Conservation (phyloP, 2,888 invertebrate species). For the Desoria tigrina region DNA sequence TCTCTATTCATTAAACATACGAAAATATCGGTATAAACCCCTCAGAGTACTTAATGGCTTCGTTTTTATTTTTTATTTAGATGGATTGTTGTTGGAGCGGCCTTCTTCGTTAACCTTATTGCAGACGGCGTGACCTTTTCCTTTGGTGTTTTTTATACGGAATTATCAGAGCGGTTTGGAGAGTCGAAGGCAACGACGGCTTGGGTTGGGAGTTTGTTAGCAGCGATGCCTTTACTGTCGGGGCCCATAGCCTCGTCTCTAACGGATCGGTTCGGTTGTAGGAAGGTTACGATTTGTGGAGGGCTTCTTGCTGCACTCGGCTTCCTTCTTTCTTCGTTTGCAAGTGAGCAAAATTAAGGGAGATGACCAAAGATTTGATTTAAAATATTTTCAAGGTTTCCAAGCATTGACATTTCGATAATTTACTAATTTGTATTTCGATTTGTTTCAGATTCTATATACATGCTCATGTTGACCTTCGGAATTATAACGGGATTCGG, state of each 20-base stretch:
- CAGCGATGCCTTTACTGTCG: conserved; percentile 84
- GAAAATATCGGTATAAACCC: background rate
- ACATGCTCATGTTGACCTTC: conserved; percentile 76
- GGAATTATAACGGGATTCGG: conserved; percentile 83
- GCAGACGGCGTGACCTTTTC: conserved; percentile 91
- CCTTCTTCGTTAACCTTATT: conserved; percentile 85
- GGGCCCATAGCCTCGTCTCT: conserved; percentile 79
- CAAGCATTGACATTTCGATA: too few species aligned
- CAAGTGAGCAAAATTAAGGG: conserved; percentile 48
- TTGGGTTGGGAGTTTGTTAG: conserved; percentile 85
- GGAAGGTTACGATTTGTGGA: conserved; percentile 75
- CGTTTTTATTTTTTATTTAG: conserved; percentile 60
- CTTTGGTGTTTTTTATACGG: conserved; percentile 85
- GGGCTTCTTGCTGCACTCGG: conserved; percentile 73
- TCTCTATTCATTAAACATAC: background rate
- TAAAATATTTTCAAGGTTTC: too few species aligned
- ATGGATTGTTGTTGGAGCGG: conserved; percentile 86
- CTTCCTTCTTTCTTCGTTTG: conserved; percentile 73
- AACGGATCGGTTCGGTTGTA: conserved; percentile 65
- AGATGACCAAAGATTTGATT: too few species aligned
- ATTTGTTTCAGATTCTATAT: conserved; percentile 67
- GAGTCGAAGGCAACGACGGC: conserved; percentile 84
- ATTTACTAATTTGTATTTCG: background rate
- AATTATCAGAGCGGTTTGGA: conserved; percentile 80
- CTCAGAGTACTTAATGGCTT: background rate